phyloP scores from a whole-genome alignment of 2,797 vertebrate species.

The Capromys pilorides region DNA sequence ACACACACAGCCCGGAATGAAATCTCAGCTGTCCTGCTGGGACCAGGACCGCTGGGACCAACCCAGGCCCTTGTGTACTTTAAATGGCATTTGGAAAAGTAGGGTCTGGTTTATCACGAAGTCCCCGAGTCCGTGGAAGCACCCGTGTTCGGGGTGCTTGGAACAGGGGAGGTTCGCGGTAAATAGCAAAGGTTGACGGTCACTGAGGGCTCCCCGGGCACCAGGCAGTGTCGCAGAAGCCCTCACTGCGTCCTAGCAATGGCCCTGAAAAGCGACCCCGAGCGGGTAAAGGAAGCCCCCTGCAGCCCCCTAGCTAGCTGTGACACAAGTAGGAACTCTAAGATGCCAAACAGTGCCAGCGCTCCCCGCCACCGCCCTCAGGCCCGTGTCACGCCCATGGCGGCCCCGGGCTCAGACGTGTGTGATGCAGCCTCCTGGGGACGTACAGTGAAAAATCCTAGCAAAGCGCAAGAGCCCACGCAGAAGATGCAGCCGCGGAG shows the following conservation, averaged over 20 bases:
- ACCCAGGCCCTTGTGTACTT: rapidly evolving
- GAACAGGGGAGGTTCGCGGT: not conserved
- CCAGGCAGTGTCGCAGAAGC: not conserved
- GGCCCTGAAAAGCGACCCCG: not conserved
- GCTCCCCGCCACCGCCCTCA: rapidly evolving
- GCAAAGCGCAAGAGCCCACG: not conserved
- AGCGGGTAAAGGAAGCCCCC: not conserved
- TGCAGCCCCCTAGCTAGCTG: not conserved
- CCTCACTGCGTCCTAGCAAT: not conserved
- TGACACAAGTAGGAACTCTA: not conserved
- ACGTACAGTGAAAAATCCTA: rapidly evolving
- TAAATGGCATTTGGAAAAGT: not conserved
- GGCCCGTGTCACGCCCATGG: not conserved
- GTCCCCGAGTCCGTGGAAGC: rapidly evolving
- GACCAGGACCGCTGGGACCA: not conserved
- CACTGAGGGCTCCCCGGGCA: rapidly evolving
- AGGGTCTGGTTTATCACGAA: not conserved
- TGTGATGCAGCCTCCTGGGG: no score
- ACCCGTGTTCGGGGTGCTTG: not conserved
- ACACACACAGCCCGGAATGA: rapidly evolving
- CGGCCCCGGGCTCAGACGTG: not conserved
- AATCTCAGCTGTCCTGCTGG: not conserved
- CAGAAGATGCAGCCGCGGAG: rapidly evolving
- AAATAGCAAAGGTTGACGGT: not conserved
- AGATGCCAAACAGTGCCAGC: no score